These are phyloP conservation scores for Arnoldichthys spilopterus DNA, from an alignment of 2,797 vertebrate genomes.

Conservation along the genomic window DNA sequence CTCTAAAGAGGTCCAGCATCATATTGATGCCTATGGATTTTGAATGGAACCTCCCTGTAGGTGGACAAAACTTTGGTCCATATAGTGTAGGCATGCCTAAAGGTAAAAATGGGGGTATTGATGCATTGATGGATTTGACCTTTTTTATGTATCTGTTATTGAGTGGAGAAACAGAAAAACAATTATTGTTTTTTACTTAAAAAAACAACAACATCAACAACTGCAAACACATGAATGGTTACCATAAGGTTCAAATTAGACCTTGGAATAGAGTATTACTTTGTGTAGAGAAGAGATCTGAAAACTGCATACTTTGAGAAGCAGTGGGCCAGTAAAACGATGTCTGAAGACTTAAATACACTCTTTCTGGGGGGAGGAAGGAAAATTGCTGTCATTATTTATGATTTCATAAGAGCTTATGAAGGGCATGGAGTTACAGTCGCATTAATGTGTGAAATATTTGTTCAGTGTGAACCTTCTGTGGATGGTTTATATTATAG, in stretches of 20 bases:
- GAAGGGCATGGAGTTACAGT: not conserved
- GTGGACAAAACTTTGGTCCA: too few relatives aligned
- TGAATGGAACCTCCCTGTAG: too few relatives aligned
- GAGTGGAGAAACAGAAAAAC: too few relatives aligned
- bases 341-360: not conserved
- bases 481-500: slow-evolving; percentile 14
- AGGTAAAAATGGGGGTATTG: too few relatives aligned
- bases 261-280: not conserved
- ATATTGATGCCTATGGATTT: too few relatives aligned
- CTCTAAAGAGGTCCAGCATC: too few relatives aligned
- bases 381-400: slow-evolving; percentile 9
- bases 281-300: not conserved
- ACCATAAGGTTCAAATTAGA: not conserved
- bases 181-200: too few relatives aligned
- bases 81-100: too few relatives aligned
- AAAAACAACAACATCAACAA: too few relatives aligned
- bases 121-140: too few relatives aligned
- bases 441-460: slow-evolving; percentile 13
- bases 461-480: slow-evolving; percentile 5
- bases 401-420: not conserved
- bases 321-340: not conserved
- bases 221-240: not conserved
- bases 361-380: not conserved
- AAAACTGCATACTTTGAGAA: not conserved
- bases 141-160: too few relatives aligned